A percentile compares a stretch with the other conserved stretches of the same genome.
These are phyloP conservation scores for Neodiprion lecontei DNA, from an alignment of 1,140 invertebrate species.

Conservation along the genomic window DNA sequence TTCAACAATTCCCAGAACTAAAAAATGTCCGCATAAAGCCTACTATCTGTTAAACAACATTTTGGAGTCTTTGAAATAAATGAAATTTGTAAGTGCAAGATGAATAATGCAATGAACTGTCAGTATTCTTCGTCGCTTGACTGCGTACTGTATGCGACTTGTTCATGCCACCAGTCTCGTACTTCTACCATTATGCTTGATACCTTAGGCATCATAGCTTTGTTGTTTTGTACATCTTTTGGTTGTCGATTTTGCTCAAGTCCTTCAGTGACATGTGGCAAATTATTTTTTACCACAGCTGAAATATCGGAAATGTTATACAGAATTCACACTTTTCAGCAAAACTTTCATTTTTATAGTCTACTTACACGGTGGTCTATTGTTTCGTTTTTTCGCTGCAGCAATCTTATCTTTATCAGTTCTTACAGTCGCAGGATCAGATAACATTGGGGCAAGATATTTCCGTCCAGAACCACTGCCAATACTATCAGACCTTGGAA, in stretches of 20 bases:
- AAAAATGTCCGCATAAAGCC: too few species aligned
- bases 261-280: constrained; percentile 58
- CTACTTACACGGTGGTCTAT: constrained; percentile 65
- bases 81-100: too few species aligned
- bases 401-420: constrained; percentile 74
- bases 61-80: too few species aligned
- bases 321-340: background rate
- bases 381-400: constrained; percentile 71
- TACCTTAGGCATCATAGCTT: constrained; percentile 60
- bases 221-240: constrained; percentile 48
- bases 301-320: constrained; percentile 18
- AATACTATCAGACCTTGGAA: constrained; percentile 79
- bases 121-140: constrained; percentile 65
- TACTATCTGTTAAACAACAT: too few species aligned
- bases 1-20: too few species aligned
- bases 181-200: constrained; percentile 66
- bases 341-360: background rate
- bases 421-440: constrained; percentile 78
- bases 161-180: constrained; percentile 72
- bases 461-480: constrained; percentile 82
- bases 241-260: constrained; percentile 55
- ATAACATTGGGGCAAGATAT: constrained; percentile 86
- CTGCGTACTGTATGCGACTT: constrained; percentile 65
- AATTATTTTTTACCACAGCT: constrained; percentile 57
- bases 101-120: constrained; percentile 24